Conservation (phyloP, 1,140 invertebrate genomes). For the Calycopis cecrops region DNA sequence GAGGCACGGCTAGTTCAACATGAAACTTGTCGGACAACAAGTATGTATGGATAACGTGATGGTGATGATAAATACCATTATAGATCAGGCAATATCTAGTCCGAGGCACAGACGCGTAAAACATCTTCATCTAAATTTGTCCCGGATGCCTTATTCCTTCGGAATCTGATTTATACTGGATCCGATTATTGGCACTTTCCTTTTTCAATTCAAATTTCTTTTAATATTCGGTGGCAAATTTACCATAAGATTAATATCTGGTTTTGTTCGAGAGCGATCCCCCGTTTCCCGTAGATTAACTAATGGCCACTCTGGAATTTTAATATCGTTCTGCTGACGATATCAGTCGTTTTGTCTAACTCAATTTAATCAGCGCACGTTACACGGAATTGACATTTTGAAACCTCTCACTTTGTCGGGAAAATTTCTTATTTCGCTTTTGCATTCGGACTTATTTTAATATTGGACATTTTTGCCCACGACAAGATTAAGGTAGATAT, state of each 20-base stretch:
- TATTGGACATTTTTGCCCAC: too few species aligned
- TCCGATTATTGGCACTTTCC: slow-evolving; percentile 41
- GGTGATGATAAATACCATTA: too few species aligned
- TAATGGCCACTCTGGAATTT: not conserved
- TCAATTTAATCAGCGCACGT: not conserved
- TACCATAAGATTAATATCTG: slow-evolving; percentile 26
- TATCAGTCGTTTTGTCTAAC: not conserved
- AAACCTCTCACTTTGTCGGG: too few species aligned
- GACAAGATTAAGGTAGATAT: too few species aligned
- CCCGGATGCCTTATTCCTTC: slow-evolving; percentile 19
- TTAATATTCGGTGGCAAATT: slow-evolving; percentile 30
- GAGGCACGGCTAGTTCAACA: too few species aligned
- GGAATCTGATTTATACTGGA: slow-evolving; percentile 44
- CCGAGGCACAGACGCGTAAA: slow-evolving; percentile 19
- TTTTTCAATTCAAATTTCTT: slow-evolving; percentile 49
- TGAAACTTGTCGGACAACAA: too few species aligned
- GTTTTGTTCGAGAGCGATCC: slow-evolving; percentile 1
- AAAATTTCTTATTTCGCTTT: too few species aligned
- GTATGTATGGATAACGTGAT: too few species aligned
- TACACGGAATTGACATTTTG: too few species aligned
- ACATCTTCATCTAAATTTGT: slow-evolving; percentile 19
- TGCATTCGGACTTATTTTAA: too few species aligned
- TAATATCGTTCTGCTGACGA: too few species aligned
- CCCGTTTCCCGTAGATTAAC: slow-evolving; percentile 11
- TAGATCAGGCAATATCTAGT: too few species aligned